A percentile compares a stretch with the other conserved stretches of the same genome.
These are phyloP conservation scores for Eupeodes corollae DNA, from an alignment of 1,140 invertebrate genomes.

Conservation along the genomic window DNA sequence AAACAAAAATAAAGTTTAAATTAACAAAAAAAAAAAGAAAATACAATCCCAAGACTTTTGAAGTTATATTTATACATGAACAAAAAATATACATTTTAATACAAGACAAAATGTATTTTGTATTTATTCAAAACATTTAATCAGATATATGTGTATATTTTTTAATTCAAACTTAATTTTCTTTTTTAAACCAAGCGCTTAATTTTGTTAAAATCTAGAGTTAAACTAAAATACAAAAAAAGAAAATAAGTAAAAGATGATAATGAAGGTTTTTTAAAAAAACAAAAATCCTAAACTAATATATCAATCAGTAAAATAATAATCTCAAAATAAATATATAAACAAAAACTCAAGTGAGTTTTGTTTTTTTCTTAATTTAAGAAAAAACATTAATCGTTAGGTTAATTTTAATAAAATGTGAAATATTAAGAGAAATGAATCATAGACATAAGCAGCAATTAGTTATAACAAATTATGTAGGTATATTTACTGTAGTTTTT, in stretches of 20 bases:
- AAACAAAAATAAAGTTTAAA: constrained; percentile 9
- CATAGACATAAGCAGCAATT: background rate
- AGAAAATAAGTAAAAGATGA: background rate
- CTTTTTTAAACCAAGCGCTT: constrained; percentile 19
- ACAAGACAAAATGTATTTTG: constrained; percentile 22
- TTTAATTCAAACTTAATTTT: constrained; percentile 22
- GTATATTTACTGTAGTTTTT: too few relatives aligned
- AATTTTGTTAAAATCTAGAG: constrained; percentile 11
- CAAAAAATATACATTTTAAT: constrained; percentile 25
- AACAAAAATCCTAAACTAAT: background rate
- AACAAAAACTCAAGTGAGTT: background rate
- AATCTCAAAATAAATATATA: background rate
- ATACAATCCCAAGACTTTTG: background rate
- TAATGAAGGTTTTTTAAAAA: background rate
- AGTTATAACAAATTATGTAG: too few relatives aligned
- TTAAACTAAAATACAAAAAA: constrained; percentile 11
- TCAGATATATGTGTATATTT: constrained; percentile 5
- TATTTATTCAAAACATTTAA: constrained; percentile 18
- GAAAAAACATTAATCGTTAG: too few relatives aligned
- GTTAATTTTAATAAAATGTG: too few relatives aligned
- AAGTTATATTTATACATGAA: constrained; percentile 1
- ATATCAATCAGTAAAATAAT: background rate
- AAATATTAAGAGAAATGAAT: background rate
- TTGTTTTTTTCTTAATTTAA: background rate
- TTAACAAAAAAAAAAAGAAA: constrained; percentile 8